Evolutionary conservation across 1,140 invertebrate genomes (phyloP).

Genomic region (Cecropterus lyciades): DNA sequence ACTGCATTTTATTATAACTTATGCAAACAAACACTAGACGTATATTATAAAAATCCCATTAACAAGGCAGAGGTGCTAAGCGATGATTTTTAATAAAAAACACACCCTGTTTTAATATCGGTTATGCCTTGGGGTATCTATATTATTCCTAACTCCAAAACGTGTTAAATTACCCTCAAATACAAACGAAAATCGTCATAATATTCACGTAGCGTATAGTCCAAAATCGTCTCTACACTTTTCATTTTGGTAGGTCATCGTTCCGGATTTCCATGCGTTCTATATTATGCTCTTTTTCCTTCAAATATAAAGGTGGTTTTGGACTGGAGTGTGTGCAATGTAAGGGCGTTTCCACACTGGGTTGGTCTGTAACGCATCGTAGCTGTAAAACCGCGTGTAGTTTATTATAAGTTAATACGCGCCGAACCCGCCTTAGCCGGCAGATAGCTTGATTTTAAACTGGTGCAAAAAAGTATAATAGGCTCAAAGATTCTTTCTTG

Average conservation of each 20-base stretch:
- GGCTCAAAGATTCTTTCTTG: too few relatives aligned
- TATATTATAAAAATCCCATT: conserved; percentile 62
- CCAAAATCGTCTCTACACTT: conserved; percentile 1
- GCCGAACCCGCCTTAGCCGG: conserved; percentile 54
- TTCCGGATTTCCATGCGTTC: neutral
- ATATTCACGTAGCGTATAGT: neutral
- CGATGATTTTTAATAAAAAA: conserved; percentile 79
- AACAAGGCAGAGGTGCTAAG: conserved; percentile 57
- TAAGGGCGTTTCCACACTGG: conserved; percentile 39
- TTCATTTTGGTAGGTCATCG: conserved; percentile 12
- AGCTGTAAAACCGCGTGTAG: conserved; percentile 66
- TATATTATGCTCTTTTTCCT: conserved; percentile 20
- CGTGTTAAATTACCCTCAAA: conserved; percentile 13
- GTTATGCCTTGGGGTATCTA: conserved; percentile 62
- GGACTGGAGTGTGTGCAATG: neutral
- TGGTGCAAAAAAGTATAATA: conserved; percentile 21
- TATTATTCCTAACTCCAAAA: conserved; percentile 26
- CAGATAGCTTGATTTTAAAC: conserved; percentile 47
- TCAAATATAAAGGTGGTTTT: conserved; percentile 33
- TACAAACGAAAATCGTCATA: conserved; percentile 32
- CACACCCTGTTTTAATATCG: conserved; percentile 67
- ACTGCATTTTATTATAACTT: conserved; percentile 18
- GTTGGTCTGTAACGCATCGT: conserved; percentile 56
- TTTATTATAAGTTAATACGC: conserved; percentile 82
- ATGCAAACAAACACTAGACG: conserved; percentile 53